Evolutionary conservation across 2,888 invertebrate genomes (phyloP).

Genomic region (Anoplius nigerrimus): DNA sequence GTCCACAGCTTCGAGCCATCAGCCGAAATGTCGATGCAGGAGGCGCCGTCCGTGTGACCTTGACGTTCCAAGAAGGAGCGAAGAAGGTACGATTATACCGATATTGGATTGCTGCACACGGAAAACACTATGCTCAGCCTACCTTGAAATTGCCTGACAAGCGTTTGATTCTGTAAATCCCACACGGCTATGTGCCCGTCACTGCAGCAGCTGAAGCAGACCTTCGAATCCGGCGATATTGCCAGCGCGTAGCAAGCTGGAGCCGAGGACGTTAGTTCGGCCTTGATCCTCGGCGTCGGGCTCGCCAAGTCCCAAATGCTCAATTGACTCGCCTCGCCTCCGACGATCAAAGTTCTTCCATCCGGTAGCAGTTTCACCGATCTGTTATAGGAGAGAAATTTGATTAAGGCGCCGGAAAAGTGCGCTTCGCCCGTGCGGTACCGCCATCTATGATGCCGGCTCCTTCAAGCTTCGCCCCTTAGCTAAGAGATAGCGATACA

Average conservation of each 20-base stretch:
- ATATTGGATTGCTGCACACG: too few relatives aligned
- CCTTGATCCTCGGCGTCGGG: conserved; percentile 93
- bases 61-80: too few relatives aligned
- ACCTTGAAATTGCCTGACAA: conserved; percentile 91
- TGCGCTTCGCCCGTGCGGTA: too few relatives aligned
- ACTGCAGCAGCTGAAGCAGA: conserved; percentile 98
- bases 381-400: conserved; percentile 70
- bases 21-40: conserved; percentile 96
- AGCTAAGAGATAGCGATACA: too few relatives aligned
- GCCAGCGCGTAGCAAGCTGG: conserved; percentile 99
- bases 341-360: conserved; percentile 95
- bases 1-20: conserved; percentile 95
- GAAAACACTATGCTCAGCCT: too few relatives aligned
- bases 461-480: too few relatives aligned
- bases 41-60: conserved; percentile 98
- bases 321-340: conserved; percentile 96
- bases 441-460: too few relatives aligned
- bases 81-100: too few relatives aligned
- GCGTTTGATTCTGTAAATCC: conserved; percentile 93
- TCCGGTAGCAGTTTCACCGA: conserved; percentile 96
- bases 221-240: conserved; percentile 97
- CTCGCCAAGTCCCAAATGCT: conserved; percentile 97
- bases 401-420: too few relatives aligned
- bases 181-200: conserved; percentile 99
- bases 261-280: conserved; percentile 91